Conservation (phyloP, 2,888 invertebrate species). For the Lasius fuliginosus region DNA sequence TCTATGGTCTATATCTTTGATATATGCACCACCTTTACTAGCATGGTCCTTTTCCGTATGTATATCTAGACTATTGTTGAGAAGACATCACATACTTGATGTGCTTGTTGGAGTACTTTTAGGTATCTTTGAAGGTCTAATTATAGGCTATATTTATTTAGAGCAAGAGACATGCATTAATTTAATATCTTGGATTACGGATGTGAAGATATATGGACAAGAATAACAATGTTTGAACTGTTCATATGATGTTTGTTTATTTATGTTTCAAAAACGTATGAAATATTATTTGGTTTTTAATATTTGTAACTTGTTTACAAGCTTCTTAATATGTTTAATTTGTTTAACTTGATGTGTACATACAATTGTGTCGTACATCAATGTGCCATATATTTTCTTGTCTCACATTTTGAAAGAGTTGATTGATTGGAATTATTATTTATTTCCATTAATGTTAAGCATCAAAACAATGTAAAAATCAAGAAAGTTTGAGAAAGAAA, state of each 20-base stretch:
- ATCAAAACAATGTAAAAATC: no score
- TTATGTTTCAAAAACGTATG: not conserved
- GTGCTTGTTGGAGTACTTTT: conserved; percentile 92
- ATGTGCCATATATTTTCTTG: not conserved
- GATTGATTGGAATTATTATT: not conserved
- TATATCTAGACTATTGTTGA: conserved; percentile 93
- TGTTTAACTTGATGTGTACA: not conserved
- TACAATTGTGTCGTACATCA: not conserved
- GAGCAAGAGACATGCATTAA: conserved; percentile 89
- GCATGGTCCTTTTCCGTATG: conserved; percentile 93
- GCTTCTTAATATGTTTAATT: no score
- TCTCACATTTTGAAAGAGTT: not conserved
- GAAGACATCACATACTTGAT: conserved; percentile 96
- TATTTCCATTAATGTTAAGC: no score
- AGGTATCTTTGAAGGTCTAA: conserved; percentile 91
- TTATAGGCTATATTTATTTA: conserved; percentile 91
- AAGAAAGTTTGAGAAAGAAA: no score
- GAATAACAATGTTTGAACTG: conserved; percentile 87
- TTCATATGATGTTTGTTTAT: not conserved
- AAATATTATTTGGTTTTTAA: not conserved
- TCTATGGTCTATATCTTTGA: conserved; percentile 88
- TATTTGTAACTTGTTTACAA: not conserved
- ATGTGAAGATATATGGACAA: conserved; percentile 91
- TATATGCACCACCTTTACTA: conserved; percentile 89
- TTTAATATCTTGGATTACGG: conserved; percentile 89